Base-by-base conservation (phyloP, 2,888 invertebrate genomes). In the Noctua janthe region DNA sequence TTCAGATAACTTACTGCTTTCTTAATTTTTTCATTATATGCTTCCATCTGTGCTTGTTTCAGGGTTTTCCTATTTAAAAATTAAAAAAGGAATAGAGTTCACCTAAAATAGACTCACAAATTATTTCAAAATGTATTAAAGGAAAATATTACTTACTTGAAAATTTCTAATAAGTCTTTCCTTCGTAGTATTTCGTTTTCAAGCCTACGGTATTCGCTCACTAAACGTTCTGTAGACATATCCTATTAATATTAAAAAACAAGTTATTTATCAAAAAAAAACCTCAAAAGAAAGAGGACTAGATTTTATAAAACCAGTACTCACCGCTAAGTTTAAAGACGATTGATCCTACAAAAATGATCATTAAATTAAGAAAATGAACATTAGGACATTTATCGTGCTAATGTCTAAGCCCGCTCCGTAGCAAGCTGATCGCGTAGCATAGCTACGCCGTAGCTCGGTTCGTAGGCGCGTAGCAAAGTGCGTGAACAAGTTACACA, bases 161-260 rank as follows among this genome's bases (percentile, higher is more conserved):
- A 74, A 6, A 1, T 69, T 11, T 78, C 39, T 17, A 76, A 2
- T 35, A 43, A 0, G 13, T n/a, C 6, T 64, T 80, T 71, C 17
- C 83, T 74, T 59, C 83, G 51, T 3, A n/a, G 1, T 39, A 80
- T 80, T 80, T 85, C 87, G 59, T 71, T 56, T 83, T 83, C 80
- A 17, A 85, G 66, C 47, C 73, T 83, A 17, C 66, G 66, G 51
- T 83, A 83, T 5, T 76, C 80, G 8, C 2, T 69, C 39, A 85
- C 10, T 51, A 80, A 73, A 17, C 29, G 59, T 23, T 66, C 75
- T 15, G 56, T 59, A 13, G 85, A 59, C 20, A 83, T 35, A n/a
- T 56, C 49, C 84, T 86, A 29, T 1, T 64, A 76, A 71, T 5
- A 0, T 2, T 35, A 0, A 43, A 20, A 67, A 23, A 67, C 5